Conservation (phyloP, 2,888 invertebrate genomes). For the Tiliacea aurago region DNA sequence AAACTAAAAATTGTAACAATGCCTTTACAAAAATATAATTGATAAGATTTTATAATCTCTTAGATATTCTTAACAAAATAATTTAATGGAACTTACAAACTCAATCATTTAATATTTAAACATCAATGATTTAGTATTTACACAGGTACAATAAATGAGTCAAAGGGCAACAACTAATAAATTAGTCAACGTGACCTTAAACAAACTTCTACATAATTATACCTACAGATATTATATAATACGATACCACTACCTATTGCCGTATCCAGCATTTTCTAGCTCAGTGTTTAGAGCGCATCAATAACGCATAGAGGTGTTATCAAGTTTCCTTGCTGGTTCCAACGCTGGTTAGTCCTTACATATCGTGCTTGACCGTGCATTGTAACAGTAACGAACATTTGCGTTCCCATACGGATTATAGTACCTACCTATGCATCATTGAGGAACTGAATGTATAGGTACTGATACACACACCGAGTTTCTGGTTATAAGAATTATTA, state of each 20-base stretch:
- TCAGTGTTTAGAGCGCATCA: conserved; percentile 66
- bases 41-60: too few species aligned
- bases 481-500: conserved; percentile 9
- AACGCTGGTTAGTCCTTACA: conserved; percentile 66
- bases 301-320: conserved; percentile 76
- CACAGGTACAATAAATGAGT: too few species aligned
- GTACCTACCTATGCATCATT: conserved; percentile 16
- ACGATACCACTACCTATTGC: not conserved
- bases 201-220: too few species aligned
- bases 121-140: too few species aligned
- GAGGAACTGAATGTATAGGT: conserved; percentile 10
- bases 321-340: conserved; percentile 76
- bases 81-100: too few species aligned
- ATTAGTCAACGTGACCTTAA: too few species aligned
- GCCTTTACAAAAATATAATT: too few species aligned
- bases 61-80: too few species aligned
- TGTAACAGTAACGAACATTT: conserved; percentile 58
- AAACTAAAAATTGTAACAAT: too few species aligned
- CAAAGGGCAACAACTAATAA: too few species aligned
- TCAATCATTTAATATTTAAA: too few species aligned
- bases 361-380: conserved; percentile 63
- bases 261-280: conserved; percentile 55
- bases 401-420: conserved; percentile 56
- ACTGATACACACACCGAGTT: not conserved
- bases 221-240: too few species aligned